These are phyloP conservation scores for Oscheius sp. DNA, from an alignment of 1,140 invertebrate genomes.

Conservation along the genomic window DNA sequence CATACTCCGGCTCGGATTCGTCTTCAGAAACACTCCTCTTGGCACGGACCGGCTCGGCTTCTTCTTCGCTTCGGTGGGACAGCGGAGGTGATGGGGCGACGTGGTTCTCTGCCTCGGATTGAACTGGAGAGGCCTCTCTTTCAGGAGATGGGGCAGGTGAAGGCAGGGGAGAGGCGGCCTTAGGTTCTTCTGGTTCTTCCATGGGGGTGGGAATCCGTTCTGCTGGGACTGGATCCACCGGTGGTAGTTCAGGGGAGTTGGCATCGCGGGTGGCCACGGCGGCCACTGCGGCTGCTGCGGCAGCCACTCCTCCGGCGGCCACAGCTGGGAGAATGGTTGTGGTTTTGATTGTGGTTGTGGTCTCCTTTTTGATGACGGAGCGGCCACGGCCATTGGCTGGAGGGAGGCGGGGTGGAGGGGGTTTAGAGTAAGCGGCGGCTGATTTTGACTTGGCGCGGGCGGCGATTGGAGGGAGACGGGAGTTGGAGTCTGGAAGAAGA, in stretches of 20 bases:
- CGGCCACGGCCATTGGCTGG: neutral
- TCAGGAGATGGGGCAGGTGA: neutral
- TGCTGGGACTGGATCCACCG: neutral
- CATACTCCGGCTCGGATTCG: slow-evolving; percentile 24
- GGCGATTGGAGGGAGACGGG: slow-evolving; percentile 17
- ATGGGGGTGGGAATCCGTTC: neutral
- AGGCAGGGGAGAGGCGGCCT: neutral
- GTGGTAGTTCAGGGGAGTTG: neutral
- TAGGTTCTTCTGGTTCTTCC: neutral
- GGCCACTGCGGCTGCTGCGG: slow-evolving; percentile 14
- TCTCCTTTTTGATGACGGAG: neutral
- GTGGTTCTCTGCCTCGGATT: neutral
- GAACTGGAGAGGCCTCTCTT: neutral
- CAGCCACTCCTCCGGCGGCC: slow-evolving; percentile 10
- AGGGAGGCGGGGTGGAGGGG: slow-evolving; percentile 3
- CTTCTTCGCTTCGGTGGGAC: slow-evolving; percentile 6
- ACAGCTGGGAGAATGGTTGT: slow-evolving; percentile 14
- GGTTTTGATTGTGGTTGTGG: neutral
- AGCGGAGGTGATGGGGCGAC: too few relatives aligned
- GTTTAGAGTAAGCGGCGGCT: slow-evolving; percentile 4
- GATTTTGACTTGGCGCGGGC: neutral
- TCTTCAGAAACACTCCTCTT: neutral
- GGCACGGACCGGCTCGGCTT: neutral
- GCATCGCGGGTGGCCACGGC: neutral
- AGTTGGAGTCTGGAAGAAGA: slow-evolving; percentile 15